Conservation (phyloP, 1,140 invertebrate species). For the Asobara japonica region DNA sequence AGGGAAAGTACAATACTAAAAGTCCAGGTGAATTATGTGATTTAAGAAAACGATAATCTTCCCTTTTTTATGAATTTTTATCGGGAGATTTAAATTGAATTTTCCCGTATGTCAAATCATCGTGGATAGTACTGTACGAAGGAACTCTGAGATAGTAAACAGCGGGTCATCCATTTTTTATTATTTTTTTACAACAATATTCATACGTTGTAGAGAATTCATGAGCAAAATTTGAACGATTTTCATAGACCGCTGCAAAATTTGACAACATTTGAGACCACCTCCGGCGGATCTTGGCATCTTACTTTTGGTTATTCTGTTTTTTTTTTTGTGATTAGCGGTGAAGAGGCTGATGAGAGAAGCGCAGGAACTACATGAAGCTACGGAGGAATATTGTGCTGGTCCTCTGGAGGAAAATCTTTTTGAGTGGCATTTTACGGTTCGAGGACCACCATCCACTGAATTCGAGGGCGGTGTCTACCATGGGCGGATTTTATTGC, state of each 20-base stretch:
- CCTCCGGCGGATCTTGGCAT: too few species aligned
- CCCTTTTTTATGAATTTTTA: background rate
- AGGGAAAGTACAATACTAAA: slow-evolving; percentile 60
- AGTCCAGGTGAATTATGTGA: slow-evolving; percentile 52
- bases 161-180: background rate
- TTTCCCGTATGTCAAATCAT: too few species aligned
- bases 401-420: slow-evolving; percentile 94
- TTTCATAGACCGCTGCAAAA: too few species aligned
- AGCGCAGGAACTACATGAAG: slow-evolving; percentile 84
- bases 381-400: slow-evolving; percentile 92
- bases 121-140: too few species aligned
- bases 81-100: background rate
- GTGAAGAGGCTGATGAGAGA: slow-evolving; percentile 95
- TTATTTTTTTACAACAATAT: too few species aligned
- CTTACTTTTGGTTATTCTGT: too few species aligned
- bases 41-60: background rate
- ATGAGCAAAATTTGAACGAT: too few species aligned
- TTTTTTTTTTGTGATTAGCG: slow-evolving; percentile 68
- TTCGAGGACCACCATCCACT: slow-evolving; percentile 85
- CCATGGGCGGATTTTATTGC: slow-evolving; percentile 90
- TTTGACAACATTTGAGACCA: too few species aligned
- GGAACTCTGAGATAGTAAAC: too few species aligned
- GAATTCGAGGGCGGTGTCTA: slow-evolving; percentile 93
- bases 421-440: slow-evolving; percentile 98
- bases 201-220: too few species aligned